Evolutionary conservation across 2,113 vertebrate species (phyloP).

Genomic region (Bubo blakistoni): DNA sequence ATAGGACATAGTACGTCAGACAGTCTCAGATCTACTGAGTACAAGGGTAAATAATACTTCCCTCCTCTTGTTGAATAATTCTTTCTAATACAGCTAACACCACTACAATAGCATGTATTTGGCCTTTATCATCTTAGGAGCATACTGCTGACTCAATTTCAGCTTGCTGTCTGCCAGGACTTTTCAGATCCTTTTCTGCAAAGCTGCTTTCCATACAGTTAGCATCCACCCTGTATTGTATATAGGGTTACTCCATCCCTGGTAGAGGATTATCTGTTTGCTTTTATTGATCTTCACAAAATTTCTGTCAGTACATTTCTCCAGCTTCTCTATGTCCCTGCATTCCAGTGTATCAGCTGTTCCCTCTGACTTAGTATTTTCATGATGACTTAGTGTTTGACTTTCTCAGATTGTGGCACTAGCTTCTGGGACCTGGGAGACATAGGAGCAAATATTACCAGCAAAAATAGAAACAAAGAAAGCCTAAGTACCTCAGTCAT

Average conservation of each 20-base stretch:
- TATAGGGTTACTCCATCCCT: background rate
- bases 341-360: background rate
- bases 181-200: background rate
- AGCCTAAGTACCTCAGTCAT: background rate
- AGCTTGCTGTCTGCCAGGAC: background rate
- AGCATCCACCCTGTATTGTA: background rate
- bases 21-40: background rate
- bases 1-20: background rate
- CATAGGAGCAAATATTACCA: background rate
- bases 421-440: background rate
- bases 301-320: background rate
- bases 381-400: background rate
- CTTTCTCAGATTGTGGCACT: background rate
- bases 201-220: background rate
- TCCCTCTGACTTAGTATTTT: background rate
- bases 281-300: background rate
- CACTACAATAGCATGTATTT: background rate
- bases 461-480: background rate
- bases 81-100: background rate
- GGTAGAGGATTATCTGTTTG: background rate
- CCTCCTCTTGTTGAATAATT: background rate
- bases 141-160: background rate
- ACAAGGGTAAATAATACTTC: fast-evolving
- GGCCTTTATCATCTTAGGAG: background rate
- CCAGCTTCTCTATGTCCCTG: background rate